phyloP scores from a whole-genome alignment of 2,888 invertebrate species.

The Cantharis lateralis region DNA sequence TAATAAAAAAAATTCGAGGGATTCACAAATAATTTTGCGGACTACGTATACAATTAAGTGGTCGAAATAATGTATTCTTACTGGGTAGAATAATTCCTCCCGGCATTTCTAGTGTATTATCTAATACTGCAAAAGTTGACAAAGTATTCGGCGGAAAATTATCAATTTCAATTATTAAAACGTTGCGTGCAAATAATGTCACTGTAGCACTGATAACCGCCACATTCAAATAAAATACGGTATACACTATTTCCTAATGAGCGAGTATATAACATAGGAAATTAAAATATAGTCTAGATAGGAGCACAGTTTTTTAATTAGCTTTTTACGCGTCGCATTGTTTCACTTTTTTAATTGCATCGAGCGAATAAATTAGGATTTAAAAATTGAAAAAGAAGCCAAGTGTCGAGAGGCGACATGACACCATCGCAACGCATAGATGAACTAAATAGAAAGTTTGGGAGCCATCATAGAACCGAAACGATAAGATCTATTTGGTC shows the following conservation, averaged over 20 bases:
- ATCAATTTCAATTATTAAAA: neutral
- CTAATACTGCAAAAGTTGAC: neutral
- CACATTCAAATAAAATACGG: neutral
- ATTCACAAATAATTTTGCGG: neutral
- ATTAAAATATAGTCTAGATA: neutral
- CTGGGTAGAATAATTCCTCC: neutral
- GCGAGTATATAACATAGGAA: neutral
- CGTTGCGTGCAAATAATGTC: neutral
- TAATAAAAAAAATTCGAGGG: neutral
- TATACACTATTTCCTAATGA: neutral
- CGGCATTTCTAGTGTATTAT: neutral
- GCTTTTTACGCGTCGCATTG: neutral
- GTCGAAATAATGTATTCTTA: neutral
- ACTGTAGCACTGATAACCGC: neutral
- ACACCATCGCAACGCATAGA: neutral
- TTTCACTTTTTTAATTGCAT: neutral
- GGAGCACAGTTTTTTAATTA: neutral
- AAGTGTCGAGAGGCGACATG: neutral
- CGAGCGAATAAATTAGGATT: neutral
- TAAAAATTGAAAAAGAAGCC: neutral
- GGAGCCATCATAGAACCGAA: conserved; percentile 4
- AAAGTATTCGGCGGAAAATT: neutral
- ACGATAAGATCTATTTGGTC: conserved; percentile 7
- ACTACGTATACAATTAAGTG: neutral
- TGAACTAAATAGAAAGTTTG: neutral